Evolutionary conservation across 2,888 invertebrate genomes (phyloP).

Genomic region (Acanthoscelides obtectus): DNA sequence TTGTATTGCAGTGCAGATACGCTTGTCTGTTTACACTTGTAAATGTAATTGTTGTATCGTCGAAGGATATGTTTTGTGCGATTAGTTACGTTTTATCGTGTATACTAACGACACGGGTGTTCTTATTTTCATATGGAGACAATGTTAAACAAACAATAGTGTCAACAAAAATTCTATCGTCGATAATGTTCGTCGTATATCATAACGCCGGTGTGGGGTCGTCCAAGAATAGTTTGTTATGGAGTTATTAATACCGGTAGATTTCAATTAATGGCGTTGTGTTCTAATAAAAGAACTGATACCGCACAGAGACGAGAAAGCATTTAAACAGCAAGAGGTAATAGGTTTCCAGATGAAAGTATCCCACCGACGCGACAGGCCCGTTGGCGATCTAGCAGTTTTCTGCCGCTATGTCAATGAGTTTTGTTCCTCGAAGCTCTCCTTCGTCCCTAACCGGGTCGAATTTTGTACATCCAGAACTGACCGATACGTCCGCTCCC

Average conservation of each 20-base stretch:
- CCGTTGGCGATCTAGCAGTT: too few relatives aligned
- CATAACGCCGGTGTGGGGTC: not conserved
- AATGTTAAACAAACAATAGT: not conserved
- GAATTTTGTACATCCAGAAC: too few relatives aligned
- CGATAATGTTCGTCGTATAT: not conserved
- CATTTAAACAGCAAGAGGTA: not conserved
- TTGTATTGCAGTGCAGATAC: slow-evolving; percentile 5
- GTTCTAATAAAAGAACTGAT: not conserved
- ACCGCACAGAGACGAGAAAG: not conserved
- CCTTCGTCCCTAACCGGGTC: too few relatives aligned
- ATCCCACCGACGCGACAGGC: too few relatives aligned
- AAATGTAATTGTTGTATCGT: slow-evolving; percentile 12
- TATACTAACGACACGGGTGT: slow-evolving; percentile 15
- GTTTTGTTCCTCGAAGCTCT: too few relatives aligned
- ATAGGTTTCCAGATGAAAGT: too few relatives aligned
- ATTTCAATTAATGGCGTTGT: not conserved
- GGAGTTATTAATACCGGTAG: not conserved
- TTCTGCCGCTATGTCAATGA: too few relatives aligned
- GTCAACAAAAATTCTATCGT: not conserved
- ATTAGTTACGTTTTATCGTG: slow-evolving; percentile 15
- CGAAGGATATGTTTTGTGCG: slow-evolving; percentile 14
- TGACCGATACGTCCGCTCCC: too few relatives aligned
- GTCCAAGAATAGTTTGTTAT: not conserved
- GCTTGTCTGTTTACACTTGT: slow-evolving; percentile 11
- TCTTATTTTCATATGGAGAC: slow-evolving; percentile 6